These are phyloP conservation scores for Glossophaga mutica DNA, from an alignment of 2,797 vertebrate species.

Conservation along the genomic window DNA sequence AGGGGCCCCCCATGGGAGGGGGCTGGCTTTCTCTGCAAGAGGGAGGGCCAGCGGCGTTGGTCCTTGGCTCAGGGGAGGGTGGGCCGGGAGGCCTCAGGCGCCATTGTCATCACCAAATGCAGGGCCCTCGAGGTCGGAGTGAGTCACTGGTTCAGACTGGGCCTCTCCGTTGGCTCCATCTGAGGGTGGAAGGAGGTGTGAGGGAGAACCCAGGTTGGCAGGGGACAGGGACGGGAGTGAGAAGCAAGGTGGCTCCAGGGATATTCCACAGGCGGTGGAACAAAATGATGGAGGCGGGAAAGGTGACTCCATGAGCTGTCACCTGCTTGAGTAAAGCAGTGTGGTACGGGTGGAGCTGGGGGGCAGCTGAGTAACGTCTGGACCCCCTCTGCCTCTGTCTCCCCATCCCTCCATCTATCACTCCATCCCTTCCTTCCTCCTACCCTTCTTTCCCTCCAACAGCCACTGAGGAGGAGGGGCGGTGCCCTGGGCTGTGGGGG, in stretches of 20 bases:
- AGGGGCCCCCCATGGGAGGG: background rate
- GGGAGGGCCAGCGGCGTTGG: background rate
- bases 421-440: background rate
- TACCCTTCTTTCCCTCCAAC: background rate
- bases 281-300: background rate
- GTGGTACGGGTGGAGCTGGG: slow-evolving; percentile 36
- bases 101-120: background rate
- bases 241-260: background rate
- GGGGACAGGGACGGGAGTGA: background rate
- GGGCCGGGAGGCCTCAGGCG: background rate
- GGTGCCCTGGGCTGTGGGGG: background rate
- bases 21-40: background rate
- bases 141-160: background rate
- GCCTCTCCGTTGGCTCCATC: background rate
- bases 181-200: background rate
- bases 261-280: background rate
- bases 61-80: background rate
- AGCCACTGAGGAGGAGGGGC: background rate
- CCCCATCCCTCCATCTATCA: background rate
- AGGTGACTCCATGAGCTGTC: background rate
- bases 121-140: background rate
- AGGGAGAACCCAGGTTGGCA: background rate
- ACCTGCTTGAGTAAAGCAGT: background rate
- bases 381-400: background rate
- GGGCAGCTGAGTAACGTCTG: slow-evolving; percentile 52